These are phyloP conservation scores for Drosophila ironensis DNA, from an alignment of 1,140 invertebrate genomes.

Conservation along the genomic window DNA sequence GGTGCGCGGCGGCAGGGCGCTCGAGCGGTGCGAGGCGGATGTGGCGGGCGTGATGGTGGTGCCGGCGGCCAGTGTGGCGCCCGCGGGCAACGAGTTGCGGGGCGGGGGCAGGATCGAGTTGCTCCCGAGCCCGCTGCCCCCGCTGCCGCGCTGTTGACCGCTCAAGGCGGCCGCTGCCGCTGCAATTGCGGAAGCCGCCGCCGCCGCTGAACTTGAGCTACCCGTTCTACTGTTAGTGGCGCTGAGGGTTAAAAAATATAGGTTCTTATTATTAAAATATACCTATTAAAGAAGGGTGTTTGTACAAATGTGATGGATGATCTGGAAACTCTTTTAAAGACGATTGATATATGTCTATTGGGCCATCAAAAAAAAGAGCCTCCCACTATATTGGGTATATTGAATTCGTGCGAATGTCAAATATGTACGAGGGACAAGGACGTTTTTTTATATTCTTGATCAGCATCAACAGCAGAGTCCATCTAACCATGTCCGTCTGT, in stretches of 20 bases:
- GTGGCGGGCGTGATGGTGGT: constrained; percentile 70
- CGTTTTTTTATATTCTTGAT: no score
- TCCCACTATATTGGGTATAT: no score
- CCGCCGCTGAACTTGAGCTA: constrained; percentile 46
- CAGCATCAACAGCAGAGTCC: no score
- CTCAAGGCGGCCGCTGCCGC: constrained; percentile 51
- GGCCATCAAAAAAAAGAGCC: no score
- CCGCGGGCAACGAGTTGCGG: constrained; percentile 83
- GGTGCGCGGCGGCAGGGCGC: constrained; percentile 69
- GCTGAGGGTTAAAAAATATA: constrained; percentile 6
- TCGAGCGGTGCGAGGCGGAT: constrained; percentile 63
- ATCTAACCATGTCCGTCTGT: no score
- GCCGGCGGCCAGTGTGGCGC: constrained; percentile 84
- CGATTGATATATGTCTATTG: no score
- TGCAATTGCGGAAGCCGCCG: constrained; percentile 52
- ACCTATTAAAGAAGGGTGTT: not conserved
- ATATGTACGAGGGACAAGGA: no score
- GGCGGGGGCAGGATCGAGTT: constrained; percentile 76
- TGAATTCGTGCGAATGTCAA: no score
- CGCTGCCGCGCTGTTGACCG: constrained; percentile 42
- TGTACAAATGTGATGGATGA: not conserved
- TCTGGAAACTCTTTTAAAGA: not conserved
- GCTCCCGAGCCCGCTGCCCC: constrained; percentile 1
- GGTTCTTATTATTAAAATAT: not conserved
- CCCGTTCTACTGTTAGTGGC: constrained; percentile 66